Evolutionary conservation across 2,888 invertebrate genomes (phyloP).

Genomic region (Tetropium fuscum): DNA sequence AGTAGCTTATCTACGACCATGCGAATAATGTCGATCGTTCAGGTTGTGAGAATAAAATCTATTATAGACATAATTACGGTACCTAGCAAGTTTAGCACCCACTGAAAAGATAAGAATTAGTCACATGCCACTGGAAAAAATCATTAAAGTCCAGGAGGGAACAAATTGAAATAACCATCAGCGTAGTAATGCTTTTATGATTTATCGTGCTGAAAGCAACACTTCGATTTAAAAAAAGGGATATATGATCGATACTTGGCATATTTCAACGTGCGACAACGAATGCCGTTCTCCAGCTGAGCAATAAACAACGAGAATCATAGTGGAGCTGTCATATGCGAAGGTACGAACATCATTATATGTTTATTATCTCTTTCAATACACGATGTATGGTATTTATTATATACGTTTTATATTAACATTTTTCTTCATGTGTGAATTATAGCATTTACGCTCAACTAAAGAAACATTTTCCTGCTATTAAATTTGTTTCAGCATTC

Average conservation of each 20-base stretch:
- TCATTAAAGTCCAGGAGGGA: slow-evolving; percentile 4
- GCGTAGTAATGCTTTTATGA: slow-evolving; percentile 45
- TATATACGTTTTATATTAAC: slow-evolving; percentile 6
- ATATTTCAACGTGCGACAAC: slow-evolving; percentile 62
- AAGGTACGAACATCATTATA: slow-evolving; percentile 42
- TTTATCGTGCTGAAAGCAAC: slow-evolving; percentile 44
- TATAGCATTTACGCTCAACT: too few relatives aligned
- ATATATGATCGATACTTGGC: slow-evolving; percentile 60
- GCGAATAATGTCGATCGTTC: slow-evolving; percentile 34
- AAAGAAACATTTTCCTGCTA: too few relatives aligned
- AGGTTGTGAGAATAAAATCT: slow-evolving; percentile 33
- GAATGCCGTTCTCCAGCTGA: slow-evolving; percentile 57
- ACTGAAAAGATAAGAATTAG: slow-evolving; percentile 21
- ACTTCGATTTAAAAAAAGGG: slow-evolving; percentile 53
- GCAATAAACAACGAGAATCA: slow-evolving; percentile 61
- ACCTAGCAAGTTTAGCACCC: background rate
- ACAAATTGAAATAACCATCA: slow-evolving; percentile 39
- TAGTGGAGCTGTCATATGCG: slow-evolving; percentile 53
- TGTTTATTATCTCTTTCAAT: slow-evolving; percentile 44
- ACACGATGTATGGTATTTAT: slow-evolving; percentile 33
- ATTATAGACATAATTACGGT: slow-evolving; percentile 24
- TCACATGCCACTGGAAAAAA: slow-evolving; percentile 13
- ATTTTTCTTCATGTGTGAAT: too few relatives aligned
- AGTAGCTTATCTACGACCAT: slow-evolving; percentile 36
- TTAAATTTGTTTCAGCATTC: too few relatives aligned